These are phyloP conservation scores for Euthynnus affinis DNA, from an alignment of 2,797 vertebrate genomes.

Conservation along the genomic window DNA sequence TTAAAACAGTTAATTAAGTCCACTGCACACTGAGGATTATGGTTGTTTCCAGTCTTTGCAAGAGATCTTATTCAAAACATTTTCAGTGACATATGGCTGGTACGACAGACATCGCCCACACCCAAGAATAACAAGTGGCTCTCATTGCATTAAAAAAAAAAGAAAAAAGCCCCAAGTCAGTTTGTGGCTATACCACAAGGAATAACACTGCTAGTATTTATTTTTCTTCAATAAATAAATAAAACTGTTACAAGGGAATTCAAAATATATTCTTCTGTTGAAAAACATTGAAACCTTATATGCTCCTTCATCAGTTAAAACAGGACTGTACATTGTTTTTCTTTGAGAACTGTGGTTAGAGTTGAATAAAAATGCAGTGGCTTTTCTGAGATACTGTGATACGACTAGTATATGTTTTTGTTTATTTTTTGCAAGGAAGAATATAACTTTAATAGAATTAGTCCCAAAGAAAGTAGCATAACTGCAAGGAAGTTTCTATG, in stretches of 20 bases:
- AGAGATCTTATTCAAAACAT: neutral
- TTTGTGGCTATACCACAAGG: too few species aligned
- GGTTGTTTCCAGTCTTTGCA: neutral
- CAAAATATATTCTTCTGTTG: neutral
- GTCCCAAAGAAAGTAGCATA: neutral
- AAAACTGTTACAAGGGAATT: too few species aligned
- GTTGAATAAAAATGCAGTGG: neutral
- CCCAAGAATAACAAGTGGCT: neutral
- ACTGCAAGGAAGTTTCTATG: neutral
- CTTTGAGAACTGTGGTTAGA: neutral
- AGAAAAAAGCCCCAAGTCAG: too few species aligned
- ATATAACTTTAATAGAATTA: neutral
- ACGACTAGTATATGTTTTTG: neutral
- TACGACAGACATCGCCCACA: too few species aligned
- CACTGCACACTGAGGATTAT: neutral
- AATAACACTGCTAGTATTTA: too few species aligned
- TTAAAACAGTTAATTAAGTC: neutral
- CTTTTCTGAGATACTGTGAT: neutral
- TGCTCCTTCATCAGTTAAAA: neutral
- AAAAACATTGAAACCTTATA: neutral
- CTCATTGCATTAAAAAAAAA: too few species aligned
- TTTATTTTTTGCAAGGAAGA: neutral
- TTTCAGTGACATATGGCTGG: too few species aligned
- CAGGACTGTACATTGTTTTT: neutral
- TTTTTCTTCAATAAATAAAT: too few species aligned